A percentile compares a stretch with the other conserved stretches of the same genome.
Evolutionary conservation across 2,888 invertebrate genomes (phyloP).

Genomic region (Epistrophe grossulariae): DNA sequence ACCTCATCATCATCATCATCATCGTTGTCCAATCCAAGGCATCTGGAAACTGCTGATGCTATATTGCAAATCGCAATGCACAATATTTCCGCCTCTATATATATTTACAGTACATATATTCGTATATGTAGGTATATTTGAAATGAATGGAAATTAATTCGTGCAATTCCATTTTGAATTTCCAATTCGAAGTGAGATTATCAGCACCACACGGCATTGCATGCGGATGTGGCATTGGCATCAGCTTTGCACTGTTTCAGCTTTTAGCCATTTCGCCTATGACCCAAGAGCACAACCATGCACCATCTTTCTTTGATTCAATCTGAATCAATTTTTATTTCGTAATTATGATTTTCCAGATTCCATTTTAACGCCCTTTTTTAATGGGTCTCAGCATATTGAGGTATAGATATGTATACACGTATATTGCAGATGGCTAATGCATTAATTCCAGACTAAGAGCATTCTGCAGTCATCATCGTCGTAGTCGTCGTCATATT

Average conservation of each 20-base stretch:
- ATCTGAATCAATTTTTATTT: conserved; percentile 69
- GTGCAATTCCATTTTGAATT: conserved; percentile 63
- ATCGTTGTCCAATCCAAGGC: background rate
- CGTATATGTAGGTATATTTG: too few relatives aligned
- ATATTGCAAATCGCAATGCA: conserved; percentile 30
- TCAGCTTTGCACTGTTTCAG: background rate
- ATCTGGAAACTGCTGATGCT: conserved; percentile 34
- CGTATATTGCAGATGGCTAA: background rate
- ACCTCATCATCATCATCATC: conserved; percentile 17
- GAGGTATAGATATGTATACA: too few relatives aligned
- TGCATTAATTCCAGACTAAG: conserved; percentile 17
- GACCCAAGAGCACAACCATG: conserved; percentile 35
- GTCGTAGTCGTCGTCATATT: background rate
- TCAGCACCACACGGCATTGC: conserved; percentile 23
- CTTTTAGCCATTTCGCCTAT: conserved; percentile 44
- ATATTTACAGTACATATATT: too few relatives aligned
- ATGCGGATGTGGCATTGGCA: background rate
- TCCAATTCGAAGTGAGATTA: conserved; percentile 54
- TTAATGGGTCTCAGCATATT: conserved; percentile 4
- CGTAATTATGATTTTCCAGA: conserved; percentile 70
- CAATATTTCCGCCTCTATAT: conserved; percentile 51
- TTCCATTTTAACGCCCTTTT: conserved; percentile 68
- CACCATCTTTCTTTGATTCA: conserved; percentile 50
- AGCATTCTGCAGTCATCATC: background rate
- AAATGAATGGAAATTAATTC: conserved; percentile 58